Evolutionary conservation across 2,113 vertebrate genomes (phyloP), one percentile per base, ranked within the genome.

Genomic region (Etheostoma cragini): DNA sequence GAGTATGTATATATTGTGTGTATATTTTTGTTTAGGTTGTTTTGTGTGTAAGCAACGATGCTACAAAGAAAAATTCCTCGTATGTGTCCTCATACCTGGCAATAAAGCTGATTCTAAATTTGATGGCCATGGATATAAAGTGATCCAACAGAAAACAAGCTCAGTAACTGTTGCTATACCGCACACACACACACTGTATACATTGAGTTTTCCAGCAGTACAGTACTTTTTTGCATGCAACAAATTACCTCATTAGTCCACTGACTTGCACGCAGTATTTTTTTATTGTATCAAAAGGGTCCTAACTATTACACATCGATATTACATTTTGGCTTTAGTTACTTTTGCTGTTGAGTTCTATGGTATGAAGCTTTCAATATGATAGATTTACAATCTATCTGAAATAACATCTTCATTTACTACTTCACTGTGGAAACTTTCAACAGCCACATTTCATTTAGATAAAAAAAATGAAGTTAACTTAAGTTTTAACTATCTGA

Each of bases 111-210:
- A n/a, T n/a, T n/a, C n/a, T n/a, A n/a, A n/a, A n/a, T n/a, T n/a
- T 98, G 81, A 99, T 96, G 17, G 96, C 96, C 97, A 99, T 98
- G 0, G 95, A 96, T 90, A 99, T 96, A 90, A 99, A 99, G 89
- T 99, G 98, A 83, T 98, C 97, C 53, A 99, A 92, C 26, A 99
- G 30, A 30, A 30, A 30, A 30, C 30, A 4, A 30, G 30, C 10
- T 42, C 38, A 42, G 10, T 42, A 10, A 38, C 8, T 38, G 38
- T 2, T 10, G 38, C 38, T 38, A 42, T 42, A 42, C 38, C 10
- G 8, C 8, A 42, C 38, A 38, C 35, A 38, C 8, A 38, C 8
- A 8, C 35, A 26, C 26, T 26, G 11, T 42, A 42, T 42, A 42
- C 38, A 11, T 2, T 11, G 38, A 42, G 8, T 42, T 42, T 42